A percentile compares a stretch with the other conserved stretches of the same genome.
Evolutionary conservation across 2,797 vertebrate genomes (phyloP).

Genomic region (Cuculus canorus): DNA sequence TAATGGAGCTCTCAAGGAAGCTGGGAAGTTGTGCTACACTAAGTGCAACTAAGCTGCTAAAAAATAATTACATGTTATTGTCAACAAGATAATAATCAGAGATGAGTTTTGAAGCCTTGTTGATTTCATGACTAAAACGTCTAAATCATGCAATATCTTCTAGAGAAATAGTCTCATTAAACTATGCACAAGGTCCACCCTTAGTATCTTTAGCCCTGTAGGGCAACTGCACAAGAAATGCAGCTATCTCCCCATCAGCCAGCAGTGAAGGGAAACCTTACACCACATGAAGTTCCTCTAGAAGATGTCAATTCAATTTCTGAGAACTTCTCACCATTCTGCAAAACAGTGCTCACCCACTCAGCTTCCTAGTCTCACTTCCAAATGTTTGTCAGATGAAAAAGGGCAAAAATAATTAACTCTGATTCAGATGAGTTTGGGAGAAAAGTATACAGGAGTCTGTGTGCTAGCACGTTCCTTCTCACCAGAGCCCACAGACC

Average conservation of each 20-base stretch:
- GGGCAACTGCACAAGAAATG: neutral
- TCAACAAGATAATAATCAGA: conserved; percentile 4
- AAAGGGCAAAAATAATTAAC: neutral
- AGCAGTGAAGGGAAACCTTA: neutral
- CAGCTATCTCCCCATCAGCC: neutral
- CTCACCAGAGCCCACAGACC: neutral
- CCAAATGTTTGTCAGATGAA: neutral
- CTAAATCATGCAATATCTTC: neutral
- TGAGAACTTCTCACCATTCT: neutral
- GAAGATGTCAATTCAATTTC: neutral
- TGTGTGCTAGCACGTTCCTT: neutral
- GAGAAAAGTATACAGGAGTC: neutral
- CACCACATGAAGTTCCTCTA: neutral
- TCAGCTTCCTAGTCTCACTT: neutral
- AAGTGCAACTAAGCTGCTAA: neutral
- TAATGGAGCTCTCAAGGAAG: neutral
- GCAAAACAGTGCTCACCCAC: neutral
- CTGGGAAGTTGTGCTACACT: neutral
- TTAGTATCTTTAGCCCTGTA: neutral
- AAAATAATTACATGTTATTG: neutral
- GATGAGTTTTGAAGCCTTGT: neutral
- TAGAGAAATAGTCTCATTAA: conserved; percentile 16
- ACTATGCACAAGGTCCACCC: neutral
- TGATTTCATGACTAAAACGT: conserved; percentile 21
- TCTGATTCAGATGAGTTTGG: neutral